Evolutionary conservation across 92 coral and sea anemone species (phyloP), one percentile per base, ranked within the genome.

Genomic region (Parazoanthus swiftii): DNA sequence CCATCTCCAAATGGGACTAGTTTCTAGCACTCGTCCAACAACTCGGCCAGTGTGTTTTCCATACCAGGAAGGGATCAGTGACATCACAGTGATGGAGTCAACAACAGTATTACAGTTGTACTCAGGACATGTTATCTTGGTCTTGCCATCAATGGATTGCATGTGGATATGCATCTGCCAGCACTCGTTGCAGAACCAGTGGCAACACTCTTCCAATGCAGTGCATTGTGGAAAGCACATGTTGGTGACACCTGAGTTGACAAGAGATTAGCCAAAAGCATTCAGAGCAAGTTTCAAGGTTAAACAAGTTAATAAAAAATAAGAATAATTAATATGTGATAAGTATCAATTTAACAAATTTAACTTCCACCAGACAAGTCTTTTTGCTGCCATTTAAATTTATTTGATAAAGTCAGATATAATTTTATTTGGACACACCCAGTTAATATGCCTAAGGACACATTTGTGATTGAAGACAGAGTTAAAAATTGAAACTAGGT

Each of bases 101-200:
- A 93, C 78, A 4, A 46, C n/a, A 70, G 93, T 81, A 10, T 76
- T 46, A 54, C 95, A 93, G 5, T 86, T 70, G 65, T 80, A 90
- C 15, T 72, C 88, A 4, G 95, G 95, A 58, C 95, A 93, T 4
- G 89, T 43, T 33, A 93, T 71, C 21, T 85, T 73, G 5, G 54
- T 74, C 88, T 91, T 90, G 25, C 93, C 95, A 35, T 58, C 77
- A 26, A 11, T 72, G 14, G 89, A 67, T 51, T 89, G 80, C 23
- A 86, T 4, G 11, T 10, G 36, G 21, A 93, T 85, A 79, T 93
- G 91, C 13, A 72, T 39, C 67, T 89, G 82, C 93, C 93, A 93
- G 51, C 95, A 93, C n/a, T 37, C 79, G 65, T 91, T 81, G n/a
- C 95, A 93, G 70, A 93, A 93, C 36, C 86, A 85, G 78, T 93